A percentile compares a stretch with the other conserved stretches of the same genome.
These are phyloP conservation scores for Rugalucina vietnamica DNA, from an alignment of 2,888 invertebrate species.

Conservation along the genomic window DNA sequence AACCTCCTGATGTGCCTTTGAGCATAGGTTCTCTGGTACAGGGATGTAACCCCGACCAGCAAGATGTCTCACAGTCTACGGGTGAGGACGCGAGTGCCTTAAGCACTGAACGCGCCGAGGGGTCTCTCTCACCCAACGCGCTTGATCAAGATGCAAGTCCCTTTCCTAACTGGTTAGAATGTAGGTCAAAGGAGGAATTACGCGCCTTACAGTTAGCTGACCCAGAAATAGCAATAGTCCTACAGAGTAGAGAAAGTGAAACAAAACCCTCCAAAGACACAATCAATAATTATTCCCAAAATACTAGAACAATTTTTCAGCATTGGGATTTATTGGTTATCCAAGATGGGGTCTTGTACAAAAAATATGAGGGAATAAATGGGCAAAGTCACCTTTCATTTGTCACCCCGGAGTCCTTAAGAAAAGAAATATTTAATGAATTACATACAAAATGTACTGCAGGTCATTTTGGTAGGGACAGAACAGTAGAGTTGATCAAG, in stretches of 20 bases:
- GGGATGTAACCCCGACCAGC: no score
- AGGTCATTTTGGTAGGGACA: constrained; percentile 56
- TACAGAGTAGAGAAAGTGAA: constrained; percentile 17
- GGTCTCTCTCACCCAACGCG: no score
- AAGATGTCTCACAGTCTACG: no score
- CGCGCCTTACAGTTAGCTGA: background rate
- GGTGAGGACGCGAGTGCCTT: no score
- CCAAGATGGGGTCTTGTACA: constrained; percentile 28
- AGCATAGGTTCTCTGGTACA: no score
- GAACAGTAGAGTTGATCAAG: constrained; percentile 35
- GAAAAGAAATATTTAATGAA: constrained; percentile 36
- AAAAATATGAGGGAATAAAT: background rate
- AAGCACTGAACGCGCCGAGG: no score
- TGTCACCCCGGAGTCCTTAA: constrained; percentile 35
- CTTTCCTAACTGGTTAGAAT: constrained; percentile 19
- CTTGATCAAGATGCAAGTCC: constrained; percentile 16
- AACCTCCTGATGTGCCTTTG: no score
- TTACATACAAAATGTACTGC: constrained; percentile 39
- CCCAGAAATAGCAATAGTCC: constrained; percentile 6
- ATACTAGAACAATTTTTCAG: constrained; percentile 24
- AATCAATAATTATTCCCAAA: constrained; percentile 3
- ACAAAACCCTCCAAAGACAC: constrained; percentile 18
- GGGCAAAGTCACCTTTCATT: background rate
- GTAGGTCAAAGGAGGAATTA: constrained; percentile 19
- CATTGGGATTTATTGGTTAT: constrained; percentile 37